Base-by-base conservation (phyloP, 2,113 vertebrate species). In the Lepisosteus oculatus region DNA sequence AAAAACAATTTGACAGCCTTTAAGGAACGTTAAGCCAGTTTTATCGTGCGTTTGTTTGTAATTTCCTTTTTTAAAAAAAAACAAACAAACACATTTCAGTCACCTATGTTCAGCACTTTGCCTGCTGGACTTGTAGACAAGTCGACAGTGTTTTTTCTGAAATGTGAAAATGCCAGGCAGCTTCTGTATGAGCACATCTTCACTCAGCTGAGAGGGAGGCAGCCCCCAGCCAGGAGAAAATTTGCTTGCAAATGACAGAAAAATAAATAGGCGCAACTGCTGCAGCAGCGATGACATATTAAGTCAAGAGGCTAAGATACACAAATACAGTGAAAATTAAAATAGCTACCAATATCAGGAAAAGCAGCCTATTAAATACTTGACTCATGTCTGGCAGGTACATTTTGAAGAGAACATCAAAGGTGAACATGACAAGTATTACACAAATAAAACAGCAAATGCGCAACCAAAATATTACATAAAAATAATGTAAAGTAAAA, bases 101-200 rank as follows among this genome's bases (percentile, higher is more conserved):
- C 29, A 29, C 29, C 1, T 0, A 29, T 2, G 29, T 29, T 29
- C 29, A 29, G 29, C 29, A 29, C 29, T 51, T 51, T 51, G 47
- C 47, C 47, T 51, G 47, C 47, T 9, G 47, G 47, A 51, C 9
- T 51, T 51, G 29, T 29, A 61, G 29, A 56, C 14, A 56, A n/a
- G 68, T 56, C 43, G 7, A 9, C 41, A 55, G 42, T 55, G 29
- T 41, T n/a, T 12, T 59, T 8, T 43, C 43, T 56, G 59, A 61
- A 69, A 69, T 61, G 5, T 61, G 29, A 57, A 69, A 69, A 69
- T 69, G 68, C 59, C 55, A 69, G 43, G 41, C 68, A 57, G 56
- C 14, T 51, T 59, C 68, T 61, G 55, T 5, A 51, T 51, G 47
- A 5, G 9, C 47, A 51, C 47, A 51, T 6, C 5, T 51, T 51